These are phyloP conservation scores for Heliconius melpomene DNA, from an alignment of 1,140 invertebrate genomes.

Conservation along the genomic window DNA sequence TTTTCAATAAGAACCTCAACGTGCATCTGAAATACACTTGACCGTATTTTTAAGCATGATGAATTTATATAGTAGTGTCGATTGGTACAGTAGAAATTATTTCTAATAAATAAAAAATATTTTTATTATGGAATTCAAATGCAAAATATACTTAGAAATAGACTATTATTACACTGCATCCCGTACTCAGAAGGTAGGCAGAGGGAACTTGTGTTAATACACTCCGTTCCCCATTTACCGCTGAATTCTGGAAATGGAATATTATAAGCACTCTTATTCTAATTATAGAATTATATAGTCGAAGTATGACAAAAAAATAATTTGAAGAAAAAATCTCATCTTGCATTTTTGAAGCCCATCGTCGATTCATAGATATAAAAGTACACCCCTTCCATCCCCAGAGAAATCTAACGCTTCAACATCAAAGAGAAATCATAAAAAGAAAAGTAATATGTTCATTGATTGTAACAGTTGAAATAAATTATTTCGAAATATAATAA, in stretches of 20 bases:
- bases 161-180: too few species aligned
- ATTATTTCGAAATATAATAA: neutral
- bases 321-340: slow-evolving; percentile 17
- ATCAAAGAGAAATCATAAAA: slow-evolving; percentile 36
- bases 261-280: too few species aligned
- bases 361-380: slow-evolving; percentile 23
- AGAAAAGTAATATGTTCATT: slow-evolving; percentile 26
- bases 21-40: slow-evolving; percentile 17
- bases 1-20: neutral
- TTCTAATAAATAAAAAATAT: neutral
- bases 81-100: neutral
- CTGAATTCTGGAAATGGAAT: too few species aligned
- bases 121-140: neutral
- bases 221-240: too few species aligned
- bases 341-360: slow-evolving; percentile 18
- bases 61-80: slow-evolving; percentile 1
- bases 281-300: neutral
- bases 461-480: slow-evolving; percentile 30
- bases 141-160: too few species aligned
- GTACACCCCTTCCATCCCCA: slow-evolving; percentile 25
- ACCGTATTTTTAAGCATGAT: slow-evolving; percentile 22
- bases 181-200: too few species aligned
- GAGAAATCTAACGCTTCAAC: slow-evolving; percentile 37
- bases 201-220: too few species aligned
- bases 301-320: neutral